A percentile compares a stretch with the other conserved stretches of the same genome.
Conservation (phyloP, 2,888 invertebrate species). For the Pammene aurita region DNA sequence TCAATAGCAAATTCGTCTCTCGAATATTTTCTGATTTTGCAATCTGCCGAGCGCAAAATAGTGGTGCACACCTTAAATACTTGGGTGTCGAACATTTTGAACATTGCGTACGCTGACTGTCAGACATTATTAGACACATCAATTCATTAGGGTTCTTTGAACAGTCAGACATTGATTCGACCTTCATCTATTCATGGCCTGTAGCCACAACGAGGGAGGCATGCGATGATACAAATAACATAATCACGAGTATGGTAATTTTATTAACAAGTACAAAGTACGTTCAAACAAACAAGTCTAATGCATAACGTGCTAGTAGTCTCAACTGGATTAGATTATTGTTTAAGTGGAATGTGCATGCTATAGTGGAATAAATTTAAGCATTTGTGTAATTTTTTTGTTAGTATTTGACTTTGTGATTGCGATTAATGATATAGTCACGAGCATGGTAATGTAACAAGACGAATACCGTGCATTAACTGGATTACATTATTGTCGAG, state of each 20-base stretch:
- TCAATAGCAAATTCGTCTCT: no score
- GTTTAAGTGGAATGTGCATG: conserved; percentile 10
- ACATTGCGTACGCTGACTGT: not conserved
- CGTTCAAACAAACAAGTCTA: conserved; percentile 2
- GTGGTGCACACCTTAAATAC: no score
- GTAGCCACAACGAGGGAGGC: conserved; percentile 13
- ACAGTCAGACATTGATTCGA: conserved; percentile 24
- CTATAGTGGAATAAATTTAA: no score
- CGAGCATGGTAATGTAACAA: no score
- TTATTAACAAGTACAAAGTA: conserved; percentile 29
- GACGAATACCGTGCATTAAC: no score
- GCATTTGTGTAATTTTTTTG: no score
- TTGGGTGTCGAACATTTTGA: no score
- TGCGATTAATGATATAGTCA: no score
- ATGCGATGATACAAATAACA: conserved; percentile 33
- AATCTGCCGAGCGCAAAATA: no score
- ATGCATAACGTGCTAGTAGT: not conserved
- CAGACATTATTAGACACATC: conserved; percentile 1
- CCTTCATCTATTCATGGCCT: conserved; percentile 30
- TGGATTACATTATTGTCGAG: no score
- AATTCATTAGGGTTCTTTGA: conserved; percentile 1
- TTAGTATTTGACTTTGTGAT: no score
- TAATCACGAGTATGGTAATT: conserved; percentile 38
- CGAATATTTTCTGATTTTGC: no score
- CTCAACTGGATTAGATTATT: conserved; percentile 2